These are phyloP conservation scores for Lepus oiostolus DNA, from an alignment of 2,797 vertebrate genomes.

Conservation along the genomic window DNA sequence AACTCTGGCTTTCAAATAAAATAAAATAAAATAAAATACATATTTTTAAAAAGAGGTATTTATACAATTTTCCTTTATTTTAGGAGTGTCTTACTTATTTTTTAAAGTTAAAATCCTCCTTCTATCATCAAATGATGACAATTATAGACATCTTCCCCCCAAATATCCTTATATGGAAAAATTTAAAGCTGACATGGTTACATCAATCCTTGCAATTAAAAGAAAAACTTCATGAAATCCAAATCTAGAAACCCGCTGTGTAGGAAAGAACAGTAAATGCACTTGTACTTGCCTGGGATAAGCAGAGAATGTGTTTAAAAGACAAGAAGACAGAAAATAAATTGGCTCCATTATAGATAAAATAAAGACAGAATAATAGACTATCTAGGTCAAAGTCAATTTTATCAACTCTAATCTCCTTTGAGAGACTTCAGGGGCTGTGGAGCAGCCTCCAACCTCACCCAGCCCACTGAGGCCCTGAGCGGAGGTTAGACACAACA, in stretches of 20 bases:
- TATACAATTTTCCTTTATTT: neutral
- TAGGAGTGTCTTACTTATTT: neutral
- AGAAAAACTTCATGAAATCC: slow-evolving; percentile 3
- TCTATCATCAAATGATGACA: slow-evolving; percentile 24
- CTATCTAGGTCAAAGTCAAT: neutral
- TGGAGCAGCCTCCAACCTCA: neutral
- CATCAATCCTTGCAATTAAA: neutral
- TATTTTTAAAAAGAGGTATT: neutral
- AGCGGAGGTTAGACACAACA: neutral
- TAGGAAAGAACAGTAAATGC: neutral
- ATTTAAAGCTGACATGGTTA: neutral
- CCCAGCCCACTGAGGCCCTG: neutral
- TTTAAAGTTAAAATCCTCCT: slow-evolving; percentile 4
- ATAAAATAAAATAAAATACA: no score
- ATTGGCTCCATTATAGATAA: neutral
- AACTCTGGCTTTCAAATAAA: no score
- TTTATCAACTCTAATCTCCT: neutral
- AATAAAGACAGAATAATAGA: neutral
- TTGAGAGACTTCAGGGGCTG: neutral
- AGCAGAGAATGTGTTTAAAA: neutral
- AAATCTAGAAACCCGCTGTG: neutral
- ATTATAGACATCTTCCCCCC: neutral
- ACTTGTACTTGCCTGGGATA: neutral
- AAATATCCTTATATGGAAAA: neutral
- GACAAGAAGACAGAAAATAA: neutral